These are phyloP conservation scores for Heliconius hewitsoni DNA, from an alignment of 1,140 invertebrate genomes.

Conservation along the genomic window DNA sequence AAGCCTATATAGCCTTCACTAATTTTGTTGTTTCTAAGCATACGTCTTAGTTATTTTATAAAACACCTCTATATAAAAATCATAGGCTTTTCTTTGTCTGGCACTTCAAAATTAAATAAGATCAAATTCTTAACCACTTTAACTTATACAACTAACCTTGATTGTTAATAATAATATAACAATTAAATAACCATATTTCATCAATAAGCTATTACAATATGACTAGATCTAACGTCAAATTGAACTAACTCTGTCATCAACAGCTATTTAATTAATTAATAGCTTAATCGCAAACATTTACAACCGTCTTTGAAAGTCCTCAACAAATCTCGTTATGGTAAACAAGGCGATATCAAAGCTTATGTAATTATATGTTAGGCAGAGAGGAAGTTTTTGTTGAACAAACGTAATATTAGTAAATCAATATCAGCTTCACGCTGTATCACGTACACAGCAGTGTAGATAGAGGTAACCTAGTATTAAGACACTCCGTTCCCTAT, in stretches of 20 bases:
- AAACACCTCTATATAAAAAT: no score
- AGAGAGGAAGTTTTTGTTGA: slow-evolving; percentile 30
- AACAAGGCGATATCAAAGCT: slow-evolving; percentile 22
- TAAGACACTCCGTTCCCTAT: no score
- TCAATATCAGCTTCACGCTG: no score
- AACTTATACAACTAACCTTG: background rate
- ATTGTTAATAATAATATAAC: background rate
- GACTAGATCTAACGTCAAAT: background rate
- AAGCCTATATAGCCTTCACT: no score
- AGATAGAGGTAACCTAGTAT: no score
- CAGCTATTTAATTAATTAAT: slow-evolving; percentile 5
- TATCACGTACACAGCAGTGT: no score
- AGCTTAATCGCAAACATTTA: background rate
- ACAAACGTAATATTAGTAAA: slow-evolving; percentile 8
- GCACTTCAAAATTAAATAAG: no score
- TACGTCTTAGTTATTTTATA: no score
- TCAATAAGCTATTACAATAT: background rate
- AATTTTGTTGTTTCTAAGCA: no score
- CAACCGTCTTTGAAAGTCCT: background rate
- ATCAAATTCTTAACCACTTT: background rate
- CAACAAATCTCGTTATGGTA: slow-evolving; percentile 27
- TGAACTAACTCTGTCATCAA: background rate
- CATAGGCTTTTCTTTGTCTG: no score
- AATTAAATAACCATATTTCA: background rate
- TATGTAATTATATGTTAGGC: slow-evolving; percentile 29